Conservation (phyloP, 2,888 invertebrate genomes). For the Drosophila mimetica region DNA sequence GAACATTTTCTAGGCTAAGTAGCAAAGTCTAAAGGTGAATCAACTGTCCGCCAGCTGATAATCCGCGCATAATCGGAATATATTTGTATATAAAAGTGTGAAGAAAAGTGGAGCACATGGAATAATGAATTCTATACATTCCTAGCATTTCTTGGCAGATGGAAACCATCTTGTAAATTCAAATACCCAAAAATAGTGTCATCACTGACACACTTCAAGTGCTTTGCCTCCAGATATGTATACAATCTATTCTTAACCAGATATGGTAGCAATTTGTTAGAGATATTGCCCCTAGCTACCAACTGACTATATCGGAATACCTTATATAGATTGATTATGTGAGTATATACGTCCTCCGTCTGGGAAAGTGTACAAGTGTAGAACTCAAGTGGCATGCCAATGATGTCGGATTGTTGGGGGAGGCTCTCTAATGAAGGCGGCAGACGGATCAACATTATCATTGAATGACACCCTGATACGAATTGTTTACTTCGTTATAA, state of each 20-base stretch:
- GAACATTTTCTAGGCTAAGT: conserved; percentile 26
- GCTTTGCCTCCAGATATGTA: conserved; percentile 19
- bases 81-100: conserved; percentile 15
- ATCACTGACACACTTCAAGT: conserved; percentile 30
- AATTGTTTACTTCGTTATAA: conserved; percentile 65
- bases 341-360: conserved; percentile 10
- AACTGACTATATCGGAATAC: conserved; percentile 5
- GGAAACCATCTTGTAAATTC: conserved; percentile 41
- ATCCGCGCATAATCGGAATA: conserved; percentile 30
- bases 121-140: conserved; percentile 44
- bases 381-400: conserved; percentile 50
- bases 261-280: conserved; percentile 30
- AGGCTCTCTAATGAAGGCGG: background rate
- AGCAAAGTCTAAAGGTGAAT: conserved; percentile 78
- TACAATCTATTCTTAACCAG: conserved; percentile 24
- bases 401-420: conserved; percentile 29
- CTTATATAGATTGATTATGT: conserved; percentile 37
- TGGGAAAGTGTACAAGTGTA: conserved; percentile 11
- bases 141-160: conserved; percentile 49
- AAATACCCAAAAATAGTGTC: conserved; percentile 21
- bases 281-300: conserved; percentile 32
- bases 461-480: conserved; percentile 59
- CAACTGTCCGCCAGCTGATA: conserved; percentile 63
- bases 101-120: conserved; percentile 55
- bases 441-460: conserved; percentile 30